A percentile compares a stretch with the other conserved stretches of the same genome.
phyloP scores from a whole-genome alignment of 2,888 invertebrate species.

The Cylindroiulus punctatus region DNA sequence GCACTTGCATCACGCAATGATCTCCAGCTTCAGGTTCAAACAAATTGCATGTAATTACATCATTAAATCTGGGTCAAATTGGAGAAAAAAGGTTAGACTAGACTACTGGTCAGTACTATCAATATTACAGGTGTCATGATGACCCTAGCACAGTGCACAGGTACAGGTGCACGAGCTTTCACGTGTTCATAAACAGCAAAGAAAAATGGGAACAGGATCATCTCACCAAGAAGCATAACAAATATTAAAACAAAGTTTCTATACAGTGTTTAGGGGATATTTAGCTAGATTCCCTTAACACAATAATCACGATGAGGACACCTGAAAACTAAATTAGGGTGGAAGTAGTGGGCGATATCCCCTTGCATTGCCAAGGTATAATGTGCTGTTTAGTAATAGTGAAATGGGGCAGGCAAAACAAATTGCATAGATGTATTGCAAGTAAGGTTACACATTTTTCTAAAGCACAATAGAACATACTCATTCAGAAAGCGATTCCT shows the following conservation, averaged over 20 bases:
- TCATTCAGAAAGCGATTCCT: not conserved
- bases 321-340: not conserved
- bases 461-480: not conserved
- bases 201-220: not conserved
- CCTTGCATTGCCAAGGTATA: not conserved
- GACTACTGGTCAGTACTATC: not conserved
- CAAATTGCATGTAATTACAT: not conserved
- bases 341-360: not conserved
- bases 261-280: not conserved
- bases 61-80: not conserved
- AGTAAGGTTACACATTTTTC: not conserved
- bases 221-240: not conserved
- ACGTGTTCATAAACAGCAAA: not conserved
- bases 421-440: not conserved
- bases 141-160: not conserved
- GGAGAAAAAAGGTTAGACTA: not conserved
- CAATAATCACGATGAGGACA: not conserved
- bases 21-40: not conserved
- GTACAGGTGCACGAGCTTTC: not conserved
- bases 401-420: constrained; percentile 2
- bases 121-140: not conserved
- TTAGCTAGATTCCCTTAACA: not conserved
- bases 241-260: not conserved
- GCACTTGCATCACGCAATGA: not conserved
- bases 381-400: not conserved